These are phyloP conservation scores for Myanophis thanlyinensis DNA, from an alignment of 2,113 vertebrate genomes.

Conservation along the genomic window DNA sequence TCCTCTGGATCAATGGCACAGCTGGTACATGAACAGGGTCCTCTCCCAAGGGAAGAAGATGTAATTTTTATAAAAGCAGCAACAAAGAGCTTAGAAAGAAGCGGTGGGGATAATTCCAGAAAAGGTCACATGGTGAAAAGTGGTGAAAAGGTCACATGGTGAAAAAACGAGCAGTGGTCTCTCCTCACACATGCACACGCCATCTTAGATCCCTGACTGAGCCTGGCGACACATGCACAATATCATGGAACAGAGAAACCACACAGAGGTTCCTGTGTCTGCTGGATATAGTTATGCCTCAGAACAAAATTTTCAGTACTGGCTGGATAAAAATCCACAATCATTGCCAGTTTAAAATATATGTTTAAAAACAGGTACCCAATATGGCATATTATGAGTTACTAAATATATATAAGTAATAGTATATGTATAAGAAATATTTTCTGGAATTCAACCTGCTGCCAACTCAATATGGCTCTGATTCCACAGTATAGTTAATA, in stretches of 20 bases:
- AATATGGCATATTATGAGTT: background rate
- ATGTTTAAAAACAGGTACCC: background rate
- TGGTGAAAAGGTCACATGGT: background rate
- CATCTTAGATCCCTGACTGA: background rate
- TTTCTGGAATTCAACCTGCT: background rate
- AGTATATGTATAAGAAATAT: background rate
- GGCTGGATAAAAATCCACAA: background rate
- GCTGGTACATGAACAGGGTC: constrained; percentile 56
- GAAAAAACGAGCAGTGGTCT: background rate
- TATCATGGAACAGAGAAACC: background rate
- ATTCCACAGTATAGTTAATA: background rate
- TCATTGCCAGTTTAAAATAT: background rate
- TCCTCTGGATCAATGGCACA: constrained; percentile 59
- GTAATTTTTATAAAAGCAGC: constrained; percentile 18
- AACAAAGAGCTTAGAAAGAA: background rate
- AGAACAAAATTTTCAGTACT: background rate
- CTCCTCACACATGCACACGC: background rate
- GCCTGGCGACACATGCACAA: background rate
- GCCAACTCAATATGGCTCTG: background rate
- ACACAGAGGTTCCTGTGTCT: background rate
- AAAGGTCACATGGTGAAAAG: background rate
- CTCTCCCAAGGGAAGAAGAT: constrained; percentile 44
- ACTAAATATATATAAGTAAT: background rate
- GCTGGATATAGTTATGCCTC: background rate
- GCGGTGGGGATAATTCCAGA: background rate